These are phyloP conservation scores for Xylota sylvarum DNA, from an alignment of 2,888 invertebrate species.

Conservation along the genomic window DNA sequence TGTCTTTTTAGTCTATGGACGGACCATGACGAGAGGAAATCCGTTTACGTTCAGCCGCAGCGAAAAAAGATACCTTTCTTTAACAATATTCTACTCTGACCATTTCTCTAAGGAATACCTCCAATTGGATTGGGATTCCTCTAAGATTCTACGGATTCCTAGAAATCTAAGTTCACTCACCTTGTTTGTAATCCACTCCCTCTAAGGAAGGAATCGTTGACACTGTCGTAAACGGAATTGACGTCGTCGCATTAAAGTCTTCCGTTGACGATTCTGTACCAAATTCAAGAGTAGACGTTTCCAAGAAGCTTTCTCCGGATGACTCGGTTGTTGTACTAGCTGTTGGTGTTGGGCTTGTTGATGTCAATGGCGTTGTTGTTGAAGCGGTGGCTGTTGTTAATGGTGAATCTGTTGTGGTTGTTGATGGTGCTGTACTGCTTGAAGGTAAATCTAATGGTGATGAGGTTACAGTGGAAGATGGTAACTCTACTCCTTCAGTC, in stretches of 20 bases:
- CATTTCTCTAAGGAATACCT: too few species aligned
- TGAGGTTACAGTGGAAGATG: constrained; percentile 68
- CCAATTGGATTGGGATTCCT: too few species aligned
- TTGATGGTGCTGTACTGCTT: constrained; percentile 70
- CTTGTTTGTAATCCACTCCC: constrained; percentile 84
- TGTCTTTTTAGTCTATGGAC: too few species aligned
- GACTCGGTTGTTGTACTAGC: constrained; percentile 25
- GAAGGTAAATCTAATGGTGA: not conserved
- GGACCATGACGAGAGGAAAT: too few species aligned
- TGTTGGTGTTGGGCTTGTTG: constrained; percentile 18
- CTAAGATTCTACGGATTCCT: too few species aligned
- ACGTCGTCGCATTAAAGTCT: constrained; percentile 63
- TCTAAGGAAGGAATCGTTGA: constrained; percentile 82
- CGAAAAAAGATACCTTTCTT: too few species aligned
- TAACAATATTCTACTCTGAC: too few species aligned
- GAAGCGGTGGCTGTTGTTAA: constrained; percentile 37
- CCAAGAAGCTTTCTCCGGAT: constrained; percentile 37
- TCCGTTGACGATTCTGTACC: constrained; percentile 61
- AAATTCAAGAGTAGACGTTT: constrained; percentile 34
- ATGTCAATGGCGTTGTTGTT: constrained; percentile 38
- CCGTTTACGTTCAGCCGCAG: too few species aligned
- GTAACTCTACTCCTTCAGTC: constrained; percentile 66
- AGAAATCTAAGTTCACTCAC: constrained; percentile 76
- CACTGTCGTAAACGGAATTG: constrained; percentile 79
- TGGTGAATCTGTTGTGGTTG: constrained; percentile 22